These are phyloP conservation scores for Loxodonta africana DNA, from an alignment of 2,113 vertebrate genomes.

Conservation along the genomic window DNA sequence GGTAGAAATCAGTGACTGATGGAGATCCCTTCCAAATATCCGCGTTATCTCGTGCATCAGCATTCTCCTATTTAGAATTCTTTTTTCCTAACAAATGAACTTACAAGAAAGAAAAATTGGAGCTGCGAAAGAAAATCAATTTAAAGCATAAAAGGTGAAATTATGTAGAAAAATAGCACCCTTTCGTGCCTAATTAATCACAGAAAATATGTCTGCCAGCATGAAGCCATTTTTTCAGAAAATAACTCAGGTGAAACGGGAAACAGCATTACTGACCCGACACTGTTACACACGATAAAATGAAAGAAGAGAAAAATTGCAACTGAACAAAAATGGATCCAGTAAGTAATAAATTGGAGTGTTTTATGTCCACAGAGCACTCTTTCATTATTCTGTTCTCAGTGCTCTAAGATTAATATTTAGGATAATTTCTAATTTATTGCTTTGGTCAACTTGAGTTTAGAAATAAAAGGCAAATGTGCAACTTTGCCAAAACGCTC, in stretches of 20 bases:
- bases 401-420: neutral
- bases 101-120: neutral
- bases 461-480: neutral
- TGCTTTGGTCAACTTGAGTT: neutral
- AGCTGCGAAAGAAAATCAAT: conserved; percentile 16
- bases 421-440: neutral
- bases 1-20: neutral
- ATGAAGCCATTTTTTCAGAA: conserved; percentile 34
- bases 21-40: neutral
- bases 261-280: neutral
- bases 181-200: conserved; percentile 41
- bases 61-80: neutral
- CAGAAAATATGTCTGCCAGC: conserved; percentile 8
- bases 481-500: neutral
- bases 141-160: conserved; percentile 37
- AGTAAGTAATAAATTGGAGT: neutral
- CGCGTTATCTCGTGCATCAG: neutral
- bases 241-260: neutral
- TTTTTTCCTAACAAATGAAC: neutral
- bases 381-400: neutral
- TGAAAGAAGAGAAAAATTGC: neutral
- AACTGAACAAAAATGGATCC: neutral
- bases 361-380: neutral
- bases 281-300: neutral
- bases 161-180: conserved; percentile 37